Conservation (phyloP, 2,797 vertebrate species). For the Strix occidentalis region DNA sequence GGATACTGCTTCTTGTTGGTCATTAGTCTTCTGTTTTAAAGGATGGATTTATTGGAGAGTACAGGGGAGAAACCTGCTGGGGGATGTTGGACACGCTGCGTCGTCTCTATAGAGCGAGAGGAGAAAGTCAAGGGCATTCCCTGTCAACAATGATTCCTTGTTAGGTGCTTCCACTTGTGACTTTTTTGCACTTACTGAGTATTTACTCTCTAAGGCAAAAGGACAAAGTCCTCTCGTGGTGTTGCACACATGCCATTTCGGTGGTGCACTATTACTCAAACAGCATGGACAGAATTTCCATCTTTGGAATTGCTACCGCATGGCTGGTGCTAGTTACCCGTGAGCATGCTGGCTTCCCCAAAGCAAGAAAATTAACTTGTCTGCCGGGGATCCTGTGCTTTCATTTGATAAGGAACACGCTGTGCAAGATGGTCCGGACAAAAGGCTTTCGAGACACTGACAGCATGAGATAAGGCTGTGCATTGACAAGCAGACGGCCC, state of each 20-base stretch:
- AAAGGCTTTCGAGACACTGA: not conserved
- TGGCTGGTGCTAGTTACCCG: not conserved
- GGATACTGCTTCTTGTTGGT: not conserved
- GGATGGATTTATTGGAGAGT: not conserved
- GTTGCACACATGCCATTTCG: not conserved
- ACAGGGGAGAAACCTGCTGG: not conserved
- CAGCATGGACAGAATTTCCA: conserved; percentile 35
- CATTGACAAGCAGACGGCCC: not conserved
- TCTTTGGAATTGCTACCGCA: conserved; percentile 33
- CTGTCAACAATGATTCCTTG: not conserved
- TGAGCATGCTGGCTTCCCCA: not conserved
- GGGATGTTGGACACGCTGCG: accelerated
- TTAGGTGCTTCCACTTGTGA: not conserved
- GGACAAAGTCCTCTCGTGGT: not conserved
- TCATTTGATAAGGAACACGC: not conserved
- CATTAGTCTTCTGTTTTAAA: not conserved
- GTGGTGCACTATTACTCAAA: not conserved
- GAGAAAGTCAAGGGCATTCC: not conserved
- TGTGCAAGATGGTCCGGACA: accelerated
- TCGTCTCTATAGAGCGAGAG: accelerated
- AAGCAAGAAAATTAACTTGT: not conserved
- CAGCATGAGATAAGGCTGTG: not conserved
- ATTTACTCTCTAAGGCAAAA: not conserved
- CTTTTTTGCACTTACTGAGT: not conserved
- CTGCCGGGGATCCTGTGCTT: not conserved